Evolutionary conservation across 2,113 vertebrate genomes (phyloP).

Genomic region (Cyprinodon brontotheroides): DNA sequence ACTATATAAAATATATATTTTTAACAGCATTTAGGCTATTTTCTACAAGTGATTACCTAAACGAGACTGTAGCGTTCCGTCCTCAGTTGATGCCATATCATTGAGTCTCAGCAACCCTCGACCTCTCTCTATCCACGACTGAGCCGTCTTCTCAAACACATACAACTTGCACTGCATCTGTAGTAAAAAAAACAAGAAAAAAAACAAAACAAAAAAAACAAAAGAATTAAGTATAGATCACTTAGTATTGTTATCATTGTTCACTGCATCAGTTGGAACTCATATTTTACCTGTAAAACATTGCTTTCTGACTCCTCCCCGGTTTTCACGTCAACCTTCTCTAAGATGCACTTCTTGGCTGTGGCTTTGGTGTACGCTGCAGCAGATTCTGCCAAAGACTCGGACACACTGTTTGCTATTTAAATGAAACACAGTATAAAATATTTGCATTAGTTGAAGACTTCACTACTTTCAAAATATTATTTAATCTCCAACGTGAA

Average conservation of each 20-base stretch:
- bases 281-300: constrained; percentile 88
- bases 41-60: constrained; percentile 80
- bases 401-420: constrained; percentile 86
- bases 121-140: constrained; percentile 98
- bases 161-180: constrained; percentile 99
- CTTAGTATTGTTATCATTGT: background rate
- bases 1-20: background rate
- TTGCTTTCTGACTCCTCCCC: constrained; percentile 98
- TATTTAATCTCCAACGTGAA: background rate
- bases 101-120: constrained; percentile 95
- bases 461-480: background rate
- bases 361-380: constrained; percentile 99
- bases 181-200: background rate
- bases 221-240: too few species aligned
- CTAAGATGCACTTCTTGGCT: constrained; percentile 93
- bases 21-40: background rate
- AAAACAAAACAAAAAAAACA: background rate
- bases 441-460: background rate
- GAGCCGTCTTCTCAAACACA: constrained; percentile 96
- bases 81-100: constrained; percentile 95
- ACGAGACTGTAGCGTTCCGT: constrained; percentile 92
- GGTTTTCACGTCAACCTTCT: constrained; percentile 97
- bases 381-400: constrained; percentile 96
- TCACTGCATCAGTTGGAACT: background rate
- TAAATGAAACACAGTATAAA: constrained; percentile 13